Percentiles rank a stretch among this genome's conserved stretches.
phyloP scores from a whole-genome alignment of 1,140 invertebrate genomes.

The Panulirus ornatus region DNA sequence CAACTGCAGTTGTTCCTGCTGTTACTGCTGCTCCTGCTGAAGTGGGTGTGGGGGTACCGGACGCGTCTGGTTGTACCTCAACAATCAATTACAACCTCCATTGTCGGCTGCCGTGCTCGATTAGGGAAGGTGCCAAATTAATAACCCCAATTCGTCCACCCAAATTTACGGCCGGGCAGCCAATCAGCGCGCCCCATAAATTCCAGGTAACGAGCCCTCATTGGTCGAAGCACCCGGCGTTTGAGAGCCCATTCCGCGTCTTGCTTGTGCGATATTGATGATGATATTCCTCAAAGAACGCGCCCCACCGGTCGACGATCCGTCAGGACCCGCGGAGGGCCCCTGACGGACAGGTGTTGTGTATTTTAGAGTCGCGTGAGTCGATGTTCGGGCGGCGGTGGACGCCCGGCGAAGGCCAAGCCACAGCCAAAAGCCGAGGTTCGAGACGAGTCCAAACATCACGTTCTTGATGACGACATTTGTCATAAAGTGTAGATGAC shows the following conservation, averaged over 20 bases:
- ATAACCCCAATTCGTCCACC: conserved; percentile 69
- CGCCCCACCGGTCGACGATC: neutral
- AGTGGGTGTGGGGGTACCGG: neutral
- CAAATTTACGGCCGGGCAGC: conserved; percentile 63
- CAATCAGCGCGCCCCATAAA: conserved; percentile 70
- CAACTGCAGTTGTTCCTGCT: too few relatives aligned
- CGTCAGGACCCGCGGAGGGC: neutral
- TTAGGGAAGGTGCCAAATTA: conserved; percentile 71
- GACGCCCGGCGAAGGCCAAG: neutral
- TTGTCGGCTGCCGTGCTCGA: conserved; percentile 64
- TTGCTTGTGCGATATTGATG: conserved; percentile 50
- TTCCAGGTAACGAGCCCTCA: conserved; percentile 70
- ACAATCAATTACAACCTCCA: conserved; percentile 67
- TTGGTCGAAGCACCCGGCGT: conserved; percentile 49
- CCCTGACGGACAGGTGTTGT: neutral
- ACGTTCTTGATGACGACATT: conserved; percentile 62
- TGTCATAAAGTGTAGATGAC: conserved; percentile 68
- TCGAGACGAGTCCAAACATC: conserved; percentile 38
- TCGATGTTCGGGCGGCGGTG: neutral
- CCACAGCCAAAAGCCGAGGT: neutral
- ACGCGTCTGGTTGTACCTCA: conserved; percentile 37
- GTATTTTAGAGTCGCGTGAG: neutral
- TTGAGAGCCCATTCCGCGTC: conserved; percentile 35
- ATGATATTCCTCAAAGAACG: neutral
- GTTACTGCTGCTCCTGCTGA: neutral